Conservation (phyloP, 1,140 invertebrate genomes). For the Drosophila orosa region DNA sequence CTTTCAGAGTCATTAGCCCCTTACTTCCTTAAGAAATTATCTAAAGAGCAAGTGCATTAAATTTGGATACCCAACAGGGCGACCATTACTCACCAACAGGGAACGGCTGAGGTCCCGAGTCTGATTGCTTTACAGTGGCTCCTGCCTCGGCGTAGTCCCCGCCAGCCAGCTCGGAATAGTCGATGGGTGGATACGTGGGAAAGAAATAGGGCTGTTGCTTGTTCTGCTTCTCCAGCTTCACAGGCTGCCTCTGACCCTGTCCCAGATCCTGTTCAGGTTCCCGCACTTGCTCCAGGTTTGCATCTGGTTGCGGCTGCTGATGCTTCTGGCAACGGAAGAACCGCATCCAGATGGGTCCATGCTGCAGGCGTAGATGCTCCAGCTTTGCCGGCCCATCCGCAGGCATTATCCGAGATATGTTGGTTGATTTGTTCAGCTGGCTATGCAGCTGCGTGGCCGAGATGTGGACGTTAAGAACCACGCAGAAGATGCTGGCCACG, state of each 20-base stretch:
- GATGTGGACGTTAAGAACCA: conserved; percentile 12
- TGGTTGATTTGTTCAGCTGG: not conserved
- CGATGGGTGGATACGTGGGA: conserved; percentile 1
- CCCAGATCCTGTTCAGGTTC: too few species aligned
- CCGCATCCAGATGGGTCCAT: conserved; percentile 1
- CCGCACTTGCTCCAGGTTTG: not conserved
- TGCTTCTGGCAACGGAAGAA: not conserved
- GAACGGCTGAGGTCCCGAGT: too few species aligned
- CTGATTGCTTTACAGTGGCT: not conserved
- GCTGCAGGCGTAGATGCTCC: not conserved
- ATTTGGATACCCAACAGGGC: not conserved
- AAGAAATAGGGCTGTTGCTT: not conserved
- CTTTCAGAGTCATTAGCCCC: not conserved
- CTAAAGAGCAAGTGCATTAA: not conserved
- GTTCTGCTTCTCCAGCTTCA: not conserved
- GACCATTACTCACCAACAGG: not conserved
- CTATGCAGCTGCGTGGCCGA: not conserved
- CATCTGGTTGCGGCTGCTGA: not conserved
- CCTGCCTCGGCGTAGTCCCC: not conserved
- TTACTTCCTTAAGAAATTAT: not conserved
- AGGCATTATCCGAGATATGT: not conserved
- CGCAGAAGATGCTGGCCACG: conserved; percentile 27
- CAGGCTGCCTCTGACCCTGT: not conserved
- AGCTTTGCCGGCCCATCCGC: not conserved
- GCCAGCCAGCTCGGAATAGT: not conserved